A percentile compares a stretch with the other conserved stretches of the same genome.
Evolutionary conservation across 2,113 vertebrate genomes (phyloP).

Genomic region (Microtus pennsylvanicus): DNA sequence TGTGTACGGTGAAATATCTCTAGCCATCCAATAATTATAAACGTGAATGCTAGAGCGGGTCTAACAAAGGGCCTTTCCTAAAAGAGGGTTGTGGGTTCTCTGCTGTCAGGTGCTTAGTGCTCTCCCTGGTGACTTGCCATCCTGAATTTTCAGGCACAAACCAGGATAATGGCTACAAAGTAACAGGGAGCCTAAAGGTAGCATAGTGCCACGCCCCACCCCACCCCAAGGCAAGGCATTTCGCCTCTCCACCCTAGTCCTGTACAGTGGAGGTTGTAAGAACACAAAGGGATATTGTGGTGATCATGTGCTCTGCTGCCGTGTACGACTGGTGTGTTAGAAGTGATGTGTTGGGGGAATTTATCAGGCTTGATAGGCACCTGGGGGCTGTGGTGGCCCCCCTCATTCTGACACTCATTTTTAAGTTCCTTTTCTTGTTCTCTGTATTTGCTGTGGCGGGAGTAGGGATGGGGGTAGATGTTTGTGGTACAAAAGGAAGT

Average conservation of each 20-base stretch:
- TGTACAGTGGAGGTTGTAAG: neutral
- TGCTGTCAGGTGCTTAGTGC: neutral
- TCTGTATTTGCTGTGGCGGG: neutral
- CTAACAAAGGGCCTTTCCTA: neutral
- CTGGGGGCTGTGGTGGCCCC: fast-evolving
- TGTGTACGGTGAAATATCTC: neutral
- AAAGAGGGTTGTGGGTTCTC: neutral
- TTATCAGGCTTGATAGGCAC: neutral
- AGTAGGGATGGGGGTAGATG: neutral
- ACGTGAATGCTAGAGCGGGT: too few species aligned
- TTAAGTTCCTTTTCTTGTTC: neutral
- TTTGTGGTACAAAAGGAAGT: neutral
- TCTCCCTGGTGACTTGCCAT: neutral
- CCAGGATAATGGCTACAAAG: fast-evolving
- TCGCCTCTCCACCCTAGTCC: neutral
- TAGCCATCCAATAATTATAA: neutral
- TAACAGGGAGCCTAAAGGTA: neutral
- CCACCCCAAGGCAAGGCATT: neutral
- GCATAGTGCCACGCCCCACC: neutral
- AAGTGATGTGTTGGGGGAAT: neutral
- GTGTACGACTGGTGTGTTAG: fast-evolving
- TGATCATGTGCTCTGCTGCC: too few species aligned
- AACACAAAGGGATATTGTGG: neutral
- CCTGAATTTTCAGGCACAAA: neutral
- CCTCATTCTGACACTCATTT: neutral